These are phyloP conservation scores for Gopherus flavomarginatus DNA, from an alignment of 2,113 vertebrate species.

Conservation along the genomic window DNA sequence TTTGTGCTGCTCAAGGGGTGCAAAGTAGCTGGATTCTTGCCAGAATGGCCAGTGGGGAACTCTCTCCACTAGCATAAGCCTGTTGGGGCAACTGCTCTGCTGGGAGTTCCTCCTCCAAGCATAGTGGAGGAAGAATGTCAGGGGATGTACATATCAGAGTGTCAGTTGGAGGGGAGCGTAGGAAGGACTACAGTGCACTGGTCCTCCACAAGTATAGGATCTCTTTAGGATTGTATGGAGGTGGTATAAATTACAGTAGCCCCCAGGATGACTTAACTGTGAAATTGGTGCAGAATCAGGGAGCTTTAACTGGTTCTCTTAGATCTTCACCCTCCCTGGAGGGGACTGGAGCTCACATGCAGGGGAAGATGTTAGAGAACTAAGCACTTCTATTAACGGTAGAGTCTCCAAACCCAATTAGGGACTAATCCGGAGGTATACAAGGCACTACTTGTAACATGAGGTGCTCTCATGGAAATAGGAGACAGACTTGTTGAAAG, in stretches of 20 bases:
- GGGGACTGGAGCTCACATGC: background rate
- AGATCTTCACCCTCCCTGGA: background rate
- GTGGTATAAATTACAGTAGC: background rate
- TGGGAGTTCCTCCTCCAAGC: background rate
- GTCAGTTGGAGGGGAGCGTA: background rate
- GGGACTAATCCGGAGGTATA: background rate
- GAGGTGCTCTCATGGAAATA: too few species aligned
- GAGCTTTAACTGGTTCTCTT: background rate
- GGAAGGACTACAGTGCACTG: background rate
- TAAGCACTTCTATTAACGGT: background rate
- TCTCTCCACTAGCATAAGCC: background rate
- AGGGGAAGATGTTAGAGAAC: background rate
- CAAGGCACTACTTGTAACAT: too few species aligned
- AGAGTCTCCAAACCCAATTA: background rate
- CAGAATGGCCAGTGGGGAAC: background rate
- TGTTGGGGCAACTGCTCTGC: background rate
- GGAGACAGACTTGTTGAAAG: too few species aligned
- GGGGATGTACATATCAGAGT: accelerated
- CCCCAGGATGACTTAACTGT: too few species aligned
- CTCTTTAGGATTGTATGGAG: background rate
- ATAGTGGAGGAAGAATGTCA: background rate
- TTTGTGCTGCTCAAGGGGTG: background rate
- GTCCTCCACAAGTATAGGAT: accelerated
- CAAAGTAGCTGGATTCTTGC: background rate
- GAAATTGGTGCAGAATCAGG: accelerated